A percentile compares a stretch with the other conserved stretches of the same genome.
Conservation (phyloP, 2,797 vertebrate species). For the Morus bassanus region DNA sequence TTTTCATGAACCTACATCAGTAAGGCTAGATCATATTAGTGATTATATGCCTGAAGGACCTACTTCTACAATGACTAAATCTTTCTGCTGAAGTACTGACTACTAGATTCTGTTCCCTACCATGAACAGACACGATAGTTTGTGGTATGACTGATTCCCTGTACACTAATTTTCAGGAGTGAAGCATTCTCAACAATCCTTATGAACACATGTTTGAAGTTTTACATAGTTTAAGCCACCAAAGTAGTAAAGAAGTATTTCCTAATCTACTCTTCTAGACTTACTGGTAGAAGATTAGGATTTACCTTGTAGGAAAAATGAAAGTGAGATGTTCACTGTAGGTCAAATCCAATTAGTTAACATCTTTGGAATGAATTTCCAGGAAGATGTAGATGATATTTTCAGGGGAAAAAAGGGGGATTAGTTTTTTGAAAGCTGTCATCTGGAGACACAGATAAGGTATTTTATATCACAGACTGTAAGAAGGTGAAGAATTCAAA, state of each 20-base stretch:
- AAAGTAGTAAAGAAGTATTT: background rate
- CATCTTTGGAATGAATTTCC: constrained; percentile 55
- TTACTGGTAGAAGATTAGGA: constrained; percentile 34
- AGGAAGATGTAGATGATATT: constrained; percentile 62
- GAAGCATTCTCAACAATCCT: background rate
- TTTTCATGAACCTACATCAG: background rate
- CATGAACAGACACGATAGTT: background rate
- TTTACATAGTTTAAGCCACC: background rate
- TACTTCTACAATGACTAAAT: background rate
- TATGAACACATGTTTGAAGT: background rate
- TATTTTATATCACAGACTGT: constrained; percentile 53
- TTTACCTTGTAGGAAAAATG: constrained; percentile 48
- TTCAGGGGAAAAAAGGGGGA: background rate
- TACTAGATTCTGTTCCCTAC: background rate
- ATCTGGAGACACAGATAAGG: constrained; percentile 62
- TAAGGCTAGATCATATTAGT: background rate
- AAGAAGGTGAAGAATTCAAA: constrained; percentile 61
- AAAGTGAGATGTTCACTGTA: constrained; percentile 46
- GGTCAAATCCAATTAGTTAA: constrained; percentile 69
- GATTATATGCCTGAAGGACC: background rate
- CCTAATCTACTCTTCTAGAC: background rate
- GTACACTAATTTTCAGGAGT: background rate
- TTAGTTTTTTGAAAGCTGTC: constrained; percentile 60
- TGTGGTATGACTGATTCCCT: background rate
- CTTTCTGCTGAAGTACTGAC: background rate